These are phyloP conservation scores for Epiblema foenella DNA, from an alignment of 2,888 invertebrate genomes.

Conservation along the genomic window DNA sequence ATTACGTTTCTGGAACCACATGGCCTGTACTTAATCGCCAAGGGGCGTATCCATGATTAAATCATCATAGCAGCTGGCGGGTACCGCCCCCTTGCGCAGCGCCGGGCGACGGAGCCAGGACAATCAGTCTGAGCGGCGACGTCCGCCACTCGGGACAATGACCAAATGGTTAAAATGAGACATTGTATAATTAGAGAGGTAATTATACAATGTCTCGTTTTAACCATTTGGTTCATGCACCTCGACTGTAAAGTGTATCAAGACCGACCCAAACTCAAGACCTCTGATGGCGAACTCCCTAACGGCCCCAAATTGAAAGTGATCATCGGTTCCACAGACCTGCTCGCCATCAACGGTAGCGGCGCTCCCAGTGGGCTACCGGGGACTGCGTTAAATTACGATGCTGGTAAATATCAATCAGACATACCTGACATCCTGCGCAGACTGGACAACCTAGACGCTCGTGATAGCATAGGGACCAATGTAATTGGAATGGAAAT, in stretches of 20 bases:
- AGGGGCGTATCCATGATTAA: slow-evolving; percentile 37
- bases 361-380: slow-evolving; percentile 46
- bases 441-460: slow-evolving; percentile 66
- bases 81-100: slow-evolving; percentile 27
- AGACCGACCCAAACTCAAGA: slow-evolving; percentile 84
- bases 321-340: slow-evolving; percentile 88
- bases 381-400: slow-evolving; percentile 46
- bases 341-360: slow-evolving; percentile 74
- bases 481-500: slow-evolving; percentile 87
- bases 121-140: slow-evolving; percentile 40
- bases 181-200: no score
- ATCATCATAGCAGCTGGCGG: slow-evolving; percentile 18
- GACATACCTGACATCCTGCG: slow-evolving; percentile 55
- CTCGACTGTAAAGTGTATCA: slow-evolving; percentile 84
- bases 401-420: slow-evolving; percentile 48
- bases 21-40: slow-evolving; percentile 30
- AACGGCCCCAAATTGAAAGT: slow-evolving; percentile 88
- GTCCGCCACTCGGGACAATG: slow-evolving; percentile 57
- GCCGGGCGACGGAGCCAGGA: slow-evolving; percentile 35
- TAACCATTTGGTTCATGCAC: slow-evolving; percentile 56
- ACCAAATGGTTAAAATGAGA: no score
- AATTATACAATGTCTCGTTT: slow-evolving; percentile 54
- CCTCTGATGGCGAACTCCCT: slow-evolving; percentile 88
- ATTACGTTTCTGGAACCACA: slow-evolving; percentile 14
- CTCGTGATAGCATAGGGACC: slow-evolving; percentile 49